phyloP scores from a whole-genome alignment of 2,113 vertebrate species.

The Alligator mississippiensis region DNA sequence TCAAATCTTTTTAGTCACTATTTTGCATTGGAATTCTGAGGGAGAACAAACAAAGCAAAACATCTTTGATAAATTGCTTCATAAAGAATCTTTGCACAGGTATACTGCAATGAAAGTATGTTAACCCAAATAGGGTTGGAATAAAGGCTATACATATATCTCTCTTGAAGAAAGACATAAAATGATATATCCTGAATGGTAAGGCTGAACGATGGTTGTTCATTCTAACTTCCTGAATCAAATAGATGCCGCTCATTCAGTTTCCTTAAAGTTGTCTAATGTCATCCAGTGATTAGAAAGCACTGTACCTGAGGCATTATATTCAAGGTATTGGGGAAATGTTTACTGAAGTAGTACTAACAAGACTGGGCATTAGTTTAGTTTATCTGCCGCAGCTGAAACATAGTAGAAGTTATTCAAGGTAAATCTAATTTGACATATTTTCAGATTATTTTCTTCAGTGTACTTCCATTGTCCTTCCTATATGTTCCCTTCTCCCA shows the following conservation, averaged over 20 bases:
- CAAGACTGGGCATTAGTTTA: neutral
- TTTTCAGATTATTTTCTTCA: neutral
- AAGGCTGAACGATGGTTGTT: neutral
- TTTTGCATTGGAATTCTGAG: neutral
- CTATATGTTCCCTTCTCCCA: neutral
- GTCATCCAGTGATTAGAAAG: neutral
- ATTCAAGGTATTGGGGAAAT: neutral
- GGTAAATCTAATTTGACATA: neutral
- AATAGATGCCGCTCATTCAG: neutral
- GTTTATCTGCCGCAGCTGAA: neutral
- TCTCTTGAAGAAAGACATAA: neutral
- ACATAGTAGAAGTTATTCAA: neutral
- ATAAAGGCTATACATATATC: accelerated
- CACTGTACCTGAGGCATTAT: neutral
- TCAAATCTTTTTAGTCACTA: neutral
- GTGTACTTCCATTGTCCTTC: neutral
- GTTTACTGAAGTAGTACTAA: neutral
- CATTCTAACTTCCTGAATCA: neutral
- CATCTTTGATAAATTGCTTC: neutral
- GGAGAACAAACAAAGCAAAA: neutral
- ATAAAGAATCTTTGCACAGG: neutral
- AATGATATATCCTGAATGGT: neutral
- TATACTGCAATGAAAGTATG: neutral
- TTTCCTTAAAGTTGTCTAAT: neutral
- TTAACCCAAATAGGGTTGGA: neutral